Base-by-base conservation (phyloP, 2,888 invertebrate genomes). In the Pherbina coryleti region DNA sequence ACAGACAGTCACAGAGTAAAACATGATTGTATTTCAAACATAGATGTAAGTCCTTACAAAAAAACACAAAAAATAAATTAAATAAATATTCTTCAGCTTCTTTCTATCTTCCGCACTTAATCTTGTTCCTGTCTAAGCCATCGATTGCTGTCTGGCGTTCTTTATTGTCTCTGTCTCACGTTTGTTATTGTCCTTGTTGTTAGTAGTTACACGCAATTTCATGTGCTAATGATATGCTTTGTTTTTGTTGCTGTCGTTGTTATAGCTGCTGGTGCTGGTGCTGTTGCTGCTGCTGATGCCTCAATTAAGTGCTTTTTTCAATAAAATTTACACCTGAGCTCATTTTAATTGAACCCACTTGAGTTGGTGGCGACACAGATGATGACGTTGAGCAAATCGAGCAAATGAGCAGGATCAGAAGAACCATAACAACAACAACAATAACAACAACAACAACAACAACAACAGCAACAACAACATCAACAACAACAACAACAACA, bases 291-390 rank as follows among this genome's bases (percentile, higher is more conserved):
- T n/a, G 57, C 49, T 37, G 44, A 75, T 79, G 82, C 83, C 81
- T 82, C 85, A 84, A 88, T 89, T 89, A 87, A 87, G 84, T 85
- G 85, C 84, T 87, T 84, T 87, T 88, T 85, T 88, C 88, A 87
- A 86, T 89, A 85, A 87, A 84, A 88, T 89, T 88, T 88, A 89
- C 88, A 88, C 88, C 89, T 88, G 88, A 88, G 89, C 88, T 88
- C 88, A 86, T 88, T 87, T 88, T 88, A 88, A 88, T 89, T 88
- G 85, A 85, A 70, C 57, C 79, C 82, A 81, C 82, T 84, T 77
- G 83, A 82, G 81, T 79, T 79, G 79, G 74, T 74, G 78, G 81
- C 77, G 79, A 80, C 74, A 73, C 77, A 57, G 53, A 77, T 80
- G 81, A 9, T 51, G 62, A 66, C 66, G 67, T 9, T 5, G 25